A percentile compares a stretch with the other conserved stretches of the same genome.
These are phyloP conservation scores for Motacilla alba DNA, from an alignment of 2,113 vertebrate genomes.

Conservation along the genomic window DNA sequence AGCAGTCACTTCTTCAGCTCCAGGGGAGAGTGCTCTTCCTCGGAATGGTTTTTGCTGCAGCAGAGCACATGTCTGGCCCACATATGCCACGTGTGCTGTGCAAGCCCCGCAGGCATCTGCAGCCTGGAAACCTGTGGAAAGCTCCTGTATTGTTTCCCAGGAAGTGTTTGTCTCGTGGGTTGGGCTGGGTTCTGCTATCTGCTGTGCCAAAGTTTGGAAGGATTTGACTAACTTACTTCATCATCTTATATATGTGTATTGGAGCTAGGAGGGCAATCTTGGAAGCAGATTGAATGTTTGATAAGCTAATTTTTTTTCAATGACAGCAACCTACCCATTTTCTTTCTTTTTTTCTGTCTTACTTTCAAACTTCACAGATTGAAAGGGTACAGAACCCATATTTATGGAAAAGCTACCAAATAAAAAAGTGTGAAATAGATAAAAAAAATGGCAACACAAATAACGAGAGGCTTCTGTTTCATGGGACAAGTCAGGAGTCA, in stretches of 20 bases:
- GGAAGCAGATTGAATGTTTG: neutral
- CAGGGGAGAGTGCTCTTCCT: neutral
- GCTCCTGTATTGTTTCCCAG: neutral
- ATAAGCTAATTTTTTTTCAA: neutral
- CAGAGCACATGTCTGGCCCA: neutral
- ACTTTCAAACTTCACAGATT: constrained; percentile 74
- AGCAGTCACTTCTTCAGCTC: neutral
- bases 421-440: constrained; percentile 80
- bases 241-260: neutral
- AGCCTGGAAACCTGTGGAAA: neutral
- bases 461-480: constrained; percentile 84
- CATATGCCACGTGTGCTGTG: neutral
- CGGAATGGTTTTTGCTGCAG: neutral
- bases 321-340: neutral
- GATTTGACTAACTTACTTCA: neutral
- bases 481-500: constrained; percentile 72
- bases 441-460: constrained; percentile 72
- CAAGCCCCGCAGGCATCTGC: neutral
- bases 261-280: neutral
- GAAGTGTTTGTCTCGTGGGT: neutral
- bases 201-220: neutral
- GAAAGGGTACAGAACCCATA: constrained; percentile 82
- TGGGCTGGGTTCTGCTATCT: neutral
- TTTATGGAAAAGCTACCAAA: constrained; percentile 85
- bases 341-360: neutral